A percentile compares a stretch with the other conserved stretches of the same genome.
Evolutionary conservation across 1,140 invertebrate genomes (phyloP).

Genomic region (Drosophila albomicans): DNA sequence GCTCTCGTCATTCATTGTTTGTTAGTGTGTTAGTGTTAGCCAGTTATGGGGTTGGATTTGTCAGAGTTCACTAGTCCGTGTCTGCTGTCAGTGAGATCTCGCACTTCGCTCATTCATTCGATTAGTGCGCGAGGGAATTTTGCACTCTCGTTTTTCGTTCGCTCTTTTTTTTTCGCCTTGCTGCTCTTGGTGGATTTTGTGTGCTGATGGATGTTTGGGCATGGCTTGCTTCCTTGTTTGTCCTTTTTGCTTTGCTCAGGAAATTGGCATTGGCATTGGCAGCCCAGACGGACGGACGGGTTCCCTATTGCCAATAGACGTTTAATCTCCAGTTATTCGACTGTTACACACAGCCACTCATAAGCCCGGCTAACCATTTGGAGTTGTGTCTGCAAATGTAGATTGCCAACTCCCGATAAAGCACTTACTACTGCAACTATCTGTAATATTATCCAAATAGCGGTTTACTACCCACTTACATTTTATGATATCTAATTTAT

Average conservation of each 20-base stretch:
- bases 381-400: background rate
- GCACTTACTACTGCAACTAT: too few relatives aligned
- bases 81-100: constrained; percentile 17
- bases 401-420: background rate
- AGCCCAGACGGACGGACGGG: background rate
- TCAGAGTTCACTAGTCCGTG: constrained; percentile 3
- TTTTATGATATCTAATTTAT: too few relatives aligned
- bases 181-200: constrained; percentile 19
- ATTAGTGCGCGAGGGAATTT: constrained; percentile 35
- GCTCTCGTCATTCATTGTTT: constrained; percentile 17
- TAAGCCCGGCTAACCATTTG: constrained; percentile 8
- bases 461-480: background rate
- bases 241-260: constrained; percentile 16
- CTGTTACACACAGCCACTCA: background rate
- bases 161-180: background rate
- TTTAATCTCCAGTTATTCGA: constrained; percentile 36
- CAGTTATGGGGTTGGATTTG: constrained; percentile 14
- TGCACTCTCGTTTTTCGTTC: background rate
- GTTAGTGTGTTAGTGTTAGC: too few relatives aligned
- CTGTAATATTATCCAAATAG: too few relatives aligned
- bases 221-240: constrained; percentile 16
- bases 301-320: constrained; percentile 11
- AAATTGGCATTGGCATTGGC: constrained; percentile 41
- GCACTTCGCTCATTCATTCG: constrained; percentile 52
- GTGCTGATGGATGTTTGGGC: constrained; percentile 45